Percentiles rank a stretch among this genome's conserved stretches.
Evolutionary conservation across 2,113 vertebrate genomes (phyloP).

Genomic region (Zonotrichia leucophrys): DNA sequence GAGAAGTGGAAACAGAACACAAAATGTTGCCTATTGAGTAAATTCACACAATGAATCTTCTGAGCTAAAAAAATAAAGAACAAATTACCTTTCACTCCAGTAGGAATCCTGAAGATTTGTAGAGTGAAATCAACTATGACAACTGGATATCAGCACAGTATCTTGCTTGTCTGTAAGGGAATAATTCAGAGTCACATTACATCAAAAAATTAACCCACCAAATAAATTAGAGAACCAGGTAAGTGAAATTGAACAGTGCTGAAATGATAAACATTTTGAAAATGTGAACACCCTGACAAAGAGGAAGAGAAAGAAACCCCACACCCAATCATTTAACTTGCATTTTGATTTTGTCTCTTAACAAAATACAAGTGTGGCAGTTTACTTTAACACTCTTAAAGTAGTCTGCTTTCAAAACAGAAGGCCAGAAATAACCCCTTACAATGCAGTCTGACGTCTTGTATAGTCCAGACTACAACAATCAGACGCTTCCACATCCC

Average conservation of each 20-base stretch:
- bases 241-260: not conserved
- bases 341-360: not conserved
- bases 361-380: not conserved
- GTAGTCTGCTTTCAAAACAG: not conserved
- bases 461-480: not conserved
- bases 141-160: not conserved
- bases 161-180: constrained; percentile 6
- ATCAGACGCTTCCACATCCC: not conserved
- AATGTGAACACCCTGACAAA: not conserved
- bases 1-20: not conserved
- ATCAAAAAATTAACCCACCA: not conserved
- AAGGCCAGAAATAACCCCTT: not conserved
- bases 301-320: not conserved
- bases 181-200: not conserved
- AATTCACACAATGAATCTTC: not conserved
- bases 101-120: not conserved
- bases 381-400: not conserved
- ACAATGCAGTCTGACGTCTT: not conserved
- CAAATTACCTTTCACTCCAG: constrained; percentile 17
- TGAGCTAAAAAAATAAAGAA: not conserved
- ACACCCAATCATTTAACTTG: not conserved
- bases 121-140: not conserved
- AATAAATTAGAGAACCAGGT: not conserved
- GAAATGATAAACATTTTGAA: not conserved
- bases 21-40: not conserved